A percentile compares a stretch with the other conserved stretches of the same genome.
Evolutionary conservation across 1,140 invertebrate species (phyloP).

Genomic region (Mactra quadrangularis): DNA sequence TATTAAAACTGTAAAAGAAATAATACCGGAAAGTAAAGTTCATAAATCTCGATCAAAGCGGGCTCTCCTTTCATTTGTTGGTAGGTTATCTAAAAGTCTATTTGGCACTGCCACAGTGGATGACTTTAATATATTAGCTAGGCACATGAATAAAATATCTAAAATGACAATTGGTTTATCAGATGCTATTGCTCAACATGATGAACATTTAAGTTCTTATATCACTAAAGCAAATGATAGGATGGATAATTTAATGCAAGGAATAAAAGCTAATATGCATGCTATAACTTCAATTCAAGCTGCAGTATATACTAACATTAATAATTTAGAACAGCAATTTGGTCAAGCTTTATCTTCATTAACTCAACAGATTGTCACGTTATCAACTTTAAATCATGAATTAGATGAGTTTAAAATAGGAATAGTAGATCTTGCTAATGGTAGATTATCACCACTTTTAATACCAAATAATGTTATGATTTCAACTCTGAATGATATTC

Average conservation of each 20-base stretch:
- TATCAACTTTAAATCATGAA: neutral
- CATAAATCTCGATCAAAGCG: constrained; percentile 34
- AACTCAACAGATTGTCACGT: constrained; percentile 23
- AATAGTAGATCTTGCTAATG: constrained; percentile 14
- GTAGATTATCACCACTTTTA: constrained; percentile 32
- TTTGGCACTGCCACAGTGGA: constrained; percentile 63
- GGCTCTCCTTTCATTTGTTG: constrained; percentile 60
- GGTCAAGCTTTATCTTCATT: neutral
- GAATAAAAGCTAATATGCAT: constrained; percentile 30
- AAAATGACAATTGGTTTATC: constrained; percentile 35
- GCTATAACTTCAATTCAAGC: constrained; percentile 8
- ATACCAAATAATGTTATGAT: neutral
- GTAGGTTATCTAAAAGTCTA: constrained; percentile 54
- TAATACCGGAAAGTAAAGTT: constrained; percentile 23
- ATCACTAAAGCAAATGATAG: constrained; percentile 23
- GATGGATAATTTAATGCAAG: constrained; percentile 32
- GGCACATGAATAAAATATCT: constrained; percentile 37
- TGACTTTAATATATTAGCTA: constrained; percentile 37
- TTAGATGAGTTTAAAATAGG: constrained; percentile 43
- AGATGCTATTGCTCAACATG: constrained; percentile 30
- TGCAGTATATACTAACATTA: neutral
- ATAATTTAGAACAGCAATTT: constrained; percentile 8
- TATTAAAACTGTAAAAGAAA: constrained; percentile 5
- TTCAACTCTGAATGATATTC: constrained; percentile 37
- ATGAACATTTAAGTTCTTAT: constrained; percentile 30